Conservation (phyloP, 64 coral and sea anemone species). For the Cladopsammia gracilis region DNA sequence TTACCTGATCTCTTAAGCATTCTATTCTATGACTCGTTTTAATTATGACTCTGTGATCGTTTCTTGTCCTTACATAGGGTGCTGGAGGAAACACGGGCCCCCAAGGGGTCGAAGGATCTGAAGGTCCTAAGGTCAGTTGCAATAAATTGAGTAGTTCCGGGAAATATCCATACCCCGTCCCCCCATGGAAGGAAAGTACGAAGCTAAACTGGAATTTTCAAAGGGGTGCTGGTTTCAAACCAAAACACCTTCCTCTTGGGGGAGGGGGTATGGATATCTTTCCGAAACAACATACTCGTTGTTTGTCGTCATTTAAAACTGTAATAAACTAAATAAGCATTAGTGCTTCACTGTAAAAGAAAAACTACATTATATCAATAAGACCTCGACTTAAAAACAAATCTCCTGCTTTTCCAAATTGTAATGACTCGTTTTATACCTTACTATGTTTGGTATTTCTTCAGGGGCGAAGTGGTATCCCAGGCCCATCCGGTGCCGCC, state of each 20-base stretch:
- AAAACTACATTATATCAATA: too few relatives aligned
- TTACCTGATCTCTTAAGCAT: too few relatives aligned
- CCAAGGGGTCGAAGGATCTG: conserved; percentile 37
- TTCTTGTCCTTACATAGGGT: conserved; percentile 1
- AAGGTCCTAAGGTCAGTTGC: conserved; percentile 62
- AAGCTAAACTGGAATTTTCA: too few relatives aligned
- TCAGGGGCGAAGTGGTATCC: conserved; percentile 61
- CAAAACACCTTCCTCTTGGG: too few relatives aligned
- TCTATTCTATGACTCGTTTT: background rate
- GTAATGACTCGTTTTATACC: background rate
- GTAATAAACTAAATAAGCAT: too few relatives aligned
- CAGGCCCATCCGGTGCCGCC: conserved; percentile 40
- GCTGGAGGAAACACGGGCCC: conserved; percentile 17
- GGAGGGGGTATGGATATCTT: too few relatives aligned
- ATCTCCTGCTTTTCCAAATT: background rate
- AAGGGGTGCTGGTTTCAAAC: too few relatives aligned
- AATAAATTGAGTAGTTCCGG: background rate
- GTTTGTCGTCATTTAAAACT: too few relatives aligned
- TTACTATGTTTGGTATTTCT: background rate
- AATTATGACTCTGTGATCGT: background rate
- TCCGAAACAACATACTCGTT: too few relatives aligned
- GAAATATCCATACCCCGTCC: too few relatives aligned
- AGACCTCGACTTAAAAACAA: background rate
- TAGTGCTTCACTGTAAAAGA: too few relatives aligned
- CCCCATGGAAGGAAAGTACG: too few relatives aligned